A percentile compares a stretch with the other conserved stretches of the same genome.
Evolutionary conservation across 2,113 vertebrate genomes (phyloP).

Genomic region (Hassar affinis): DNA sequence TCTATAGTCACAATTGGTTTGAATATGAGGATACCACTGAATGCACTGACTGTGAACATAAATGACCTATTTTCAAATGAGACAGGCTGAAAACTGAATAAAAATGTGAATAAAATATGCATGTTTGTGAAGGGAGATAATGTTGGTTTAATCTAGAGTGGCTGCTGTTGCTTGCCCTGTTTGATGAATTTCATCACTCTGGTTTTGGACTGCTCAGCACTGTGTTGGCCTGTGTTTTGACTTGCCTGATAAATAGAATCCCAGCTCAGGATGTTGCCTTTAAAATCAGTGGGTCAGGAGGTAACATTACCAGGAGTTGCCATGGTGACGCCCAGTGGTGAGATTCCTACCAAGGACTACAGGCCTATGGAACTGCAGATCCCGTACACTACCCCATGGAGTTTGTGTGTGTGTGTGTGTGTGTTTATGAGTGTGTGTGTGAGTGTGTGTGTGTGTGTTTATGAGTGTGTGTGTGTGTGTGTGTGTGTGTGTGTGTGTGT

Average conservation of each 20-base stretch:
- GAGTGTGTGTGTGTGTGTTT: no score
- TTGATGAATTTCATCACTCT: slow-evolving; percentile 49
- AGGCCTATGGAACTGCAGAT: slow-evolving; percentile 67
- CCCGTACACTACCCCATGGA: slow-evolving; percentile 49
- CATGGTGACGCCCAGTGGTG: slow-evolving; percentile 75
- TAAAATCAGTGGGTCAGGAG: slow-evolving; percentile 75
- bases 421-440: no score
- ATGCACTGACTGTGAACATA: neutral
- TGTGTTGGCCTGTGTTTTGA: slow-evolving; percentile 47
- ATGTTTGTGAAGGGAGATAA: slow-evolving; percentile 1
- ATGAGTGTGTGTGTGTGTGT: no score
- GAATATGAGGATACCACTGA: neutral
- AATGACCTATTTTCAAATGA: slow-evolving; percentile 4
- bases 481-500: no score
- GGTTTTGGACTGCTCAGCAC: slow-evolving; percentile 28
- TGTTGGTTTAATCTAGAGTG: slow-evolving; percentile 14
- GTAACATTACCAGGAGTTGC: slow-evolving; percentile 75
- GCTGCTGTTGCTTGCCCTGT: slow-evolving; percentile 24
- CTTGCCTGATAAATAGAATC: slow-evolving; percentile 65
- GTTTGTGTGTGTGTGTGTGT: slow-evolving; percentile 26
- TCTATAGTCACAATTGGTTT: slow-evolving; percentile 8
- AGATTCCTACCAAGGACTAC: slow-evolving; percentile 64
- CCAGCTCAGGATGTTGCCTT: slow-evolving; percentile 69
- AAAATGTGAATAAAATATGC: neutral
- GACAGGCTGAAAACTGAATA: neutral